Evolutionary conservation across 2,888 invertebrate species (phyloP).

Genomic region (Abrostola triplasia): DNA sequence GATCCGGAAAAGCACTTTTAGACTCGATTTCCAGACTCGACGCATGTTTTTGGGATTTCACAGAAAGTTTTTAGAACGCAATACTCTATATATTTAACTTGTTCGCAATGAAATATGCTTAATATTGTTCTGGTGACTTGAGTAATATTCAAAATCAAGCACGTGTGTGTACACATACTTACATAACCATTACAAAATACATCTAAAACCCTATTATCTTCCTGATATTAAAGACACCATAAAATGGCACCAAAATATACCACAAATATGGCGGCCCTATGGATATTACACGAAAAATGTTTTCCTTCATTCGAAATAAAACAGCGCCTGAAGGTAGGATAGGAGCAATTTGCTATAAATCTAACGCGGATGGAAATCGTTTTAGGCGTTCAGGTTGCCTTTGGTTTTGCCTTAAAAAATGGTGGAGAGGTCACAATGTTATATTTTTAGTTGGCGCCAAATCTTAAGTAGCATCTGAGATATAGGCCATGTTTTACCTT

Average conservation of each 20-base stretch:
- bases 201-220: conserved; percentile 47
- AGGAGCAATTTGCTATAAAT: conserved; percentile 86
- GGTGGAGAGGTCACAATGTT: conserved; percentile 28
- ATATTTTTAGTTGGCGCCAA: conserved; percentile 38
- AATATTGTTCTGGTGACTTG: no score
- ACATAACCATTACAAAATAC: conserved; percentile 27
- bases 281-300: conserved; percentile 63
- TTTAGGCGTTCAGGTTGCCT: conserved; percentile 74
- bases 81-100: no score
- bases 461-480: conserved; percentile 37
- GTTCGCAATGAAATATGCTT: no score
- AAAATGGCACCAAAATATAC: conserved; percentile 52
- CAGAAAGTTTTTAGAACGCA: no score
- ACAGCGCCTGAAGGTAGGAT: conserved; percentile 77
- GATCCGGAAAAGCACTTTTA: no score
- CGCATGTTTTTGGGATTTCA: no score
- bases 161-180: conserved; percentile 8
- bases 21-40: no score
- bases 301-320: conserved; percentile 73
- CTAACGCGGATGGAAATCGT: conserved; percentile 77
- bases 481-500: conserved; percentile 17
- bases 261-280: conserved; percentile 45
- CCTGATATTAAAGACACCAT: conserved; percentile 42
- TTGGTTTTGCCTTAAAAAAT: conserved; percentile 61
- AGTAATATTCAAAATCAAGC: no score